Conservation (phyloP, 2,113 vertebrate species). For the Oceanodroma tethys region DNA sequence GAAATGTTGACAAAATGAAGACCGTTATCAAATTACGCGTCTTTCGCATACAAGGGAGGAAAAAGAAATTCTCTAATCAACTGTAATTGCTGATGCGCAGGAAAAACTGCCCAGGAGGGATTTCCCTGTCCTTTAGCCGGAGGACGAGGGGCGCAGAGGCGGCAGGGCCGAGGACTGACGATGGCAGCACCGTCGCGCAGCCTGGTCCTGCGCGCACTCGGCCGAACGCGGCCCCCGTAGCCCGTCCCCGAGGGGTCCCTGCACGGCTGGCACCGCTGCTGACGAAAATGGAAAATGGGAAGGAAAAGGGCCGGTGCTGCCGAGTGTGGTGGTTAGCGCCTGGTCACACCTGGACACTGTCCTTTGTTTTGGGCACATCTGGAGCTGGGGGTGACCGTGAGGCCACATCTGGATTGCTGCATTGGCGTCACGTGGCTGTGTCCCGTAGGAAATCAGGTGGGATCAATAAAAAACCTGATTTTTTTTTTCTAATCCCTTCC, state of each 20-base stretch:
- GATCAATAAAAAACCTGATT: background rate
- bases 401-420: background rate
- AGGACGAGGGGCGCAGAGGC: background rate
- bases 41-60: background rate
- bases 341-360: background rate
- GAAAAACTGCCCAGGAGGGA: background rate
- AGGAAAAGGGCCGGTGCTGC: background rate
- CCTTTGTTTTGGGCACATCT: background rate
- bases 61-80: background rate
- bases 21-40: background rate
- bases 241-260: fast-evolving
- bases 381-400: background rate
- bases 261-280: fast-evolving
- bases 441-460: background rate
- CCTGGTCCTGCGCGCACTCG: background rate
- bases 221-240: fast-evolving
- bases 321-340: fast-evolving
- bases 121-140: background rate
- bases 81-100: background rate
- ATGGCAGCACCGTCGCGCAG: fast-evolving
- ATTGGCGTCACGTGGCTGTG: background rate
- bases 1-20: background rate
- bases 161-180: fast-evolving
- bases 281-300: fast-evolving
- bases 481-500: background rate